A percentile compares a stretch with the other conserved stretches of the same genome.
Conservation (phyloP, 2,797 vertebrate species). For the Martes flavigula region DNA sequence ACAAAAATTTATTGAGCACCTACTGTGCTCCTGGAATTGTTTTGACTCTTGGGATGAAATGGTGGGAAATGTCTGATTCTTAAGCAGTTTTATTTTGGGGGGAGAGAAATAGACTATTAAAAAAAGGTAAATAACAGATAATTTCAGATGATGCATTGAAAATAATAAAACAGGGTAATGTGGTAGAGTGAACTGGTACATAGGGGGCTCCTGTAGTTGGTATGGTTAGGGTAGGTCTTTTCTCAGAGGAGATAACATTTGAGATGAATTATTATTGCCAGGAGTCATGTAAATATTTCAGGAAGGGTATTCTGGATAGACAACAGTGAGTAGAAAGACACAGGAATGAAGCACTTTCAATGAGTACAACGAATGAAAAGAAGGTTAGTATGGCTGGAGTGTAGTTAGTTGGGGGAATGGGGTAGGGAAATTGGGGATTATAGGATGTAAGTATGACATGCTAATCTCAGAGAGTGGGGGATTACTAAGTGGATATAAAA, state of each 20-base stretch:
- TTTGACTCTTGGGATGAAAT: background rate
- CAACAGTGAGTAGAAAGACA: background rate
- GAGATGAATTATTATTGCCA: background rate
- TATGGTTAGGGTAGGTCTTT: background rate
- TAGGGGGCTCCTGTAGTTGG: background rate
- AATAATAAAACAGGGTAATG: background rate
- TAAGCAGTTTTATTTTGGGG: background rate
- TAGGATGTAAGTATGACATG: background rate
- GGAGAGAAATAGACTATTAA: background rate
- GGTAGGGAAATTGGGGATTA: background rate
- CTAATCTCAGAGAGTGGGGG: background rate
- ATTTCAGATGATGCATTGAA: background rate
- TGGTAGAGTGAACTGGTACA: background rate
- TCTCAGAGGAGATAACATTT: background rate
- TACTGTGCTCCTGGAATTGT: background rate
- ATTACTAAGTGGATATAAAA: background rate
- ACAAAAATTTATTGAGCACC: background rate
- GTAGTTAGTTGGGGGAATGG: background rate
- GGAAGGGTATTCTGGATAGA: background rate
- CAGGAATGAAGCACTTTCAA: background rate
- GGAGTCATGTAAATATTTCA: background rate
- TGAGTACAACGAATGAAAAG: background rate
- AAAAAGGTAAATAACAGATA: background rate
- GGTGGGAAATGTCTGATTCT: background rate
- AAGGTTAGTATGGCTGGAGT: background rate